A percentile compares a stretch with the other conserved stretches of the same genome.
phyloP scores from a whole-genome alignment of 1,140 invertebrate species.

The Lasaia peninsularis region DNA sequence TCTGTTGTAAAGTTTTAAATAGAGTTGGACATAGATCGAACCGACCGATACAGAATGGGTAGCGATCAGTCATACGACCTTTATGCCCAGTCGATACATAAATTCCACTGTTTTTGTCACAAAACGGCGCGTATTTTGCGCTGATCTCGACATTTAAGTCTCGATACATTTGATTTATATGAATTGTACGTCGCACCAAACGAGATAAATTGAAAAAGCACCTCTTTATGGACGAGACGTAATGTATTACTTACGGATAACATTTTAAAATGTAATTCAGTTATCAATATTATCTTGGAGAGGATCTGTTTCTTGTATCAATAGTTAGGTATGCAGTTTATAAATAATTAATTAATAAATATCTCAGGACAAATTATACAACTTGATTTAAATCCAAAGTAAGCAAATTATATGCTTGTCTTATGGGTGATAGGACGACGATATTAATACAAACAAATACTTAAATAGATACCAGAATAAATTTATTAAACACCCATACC shows the following conservation, averaged over 20 bases:
- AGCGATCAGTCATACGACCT: conserved; percentile 4
- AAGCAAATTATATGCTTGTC: too few relatives aligned
- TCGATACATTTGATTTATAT: conserved; percentile 11
- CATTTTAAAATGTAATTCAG: not conserved
- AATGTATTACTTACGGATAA: not conserved
- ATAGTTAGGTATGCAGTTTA: too few relatives aligned
- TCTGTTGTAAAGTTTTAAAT: too few relatives aligned
- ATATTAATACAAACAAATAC: too few relatives aligned
- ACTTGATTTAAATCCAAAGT: too few relatives aligned
- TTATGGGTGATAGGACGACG: too few relatives aligned
- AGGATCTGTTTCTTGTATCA: too few relatives aligned
- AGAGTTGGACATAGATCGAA: not conserved
- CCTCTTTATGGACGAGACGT: not conserved
- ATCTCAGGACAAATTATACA: too few relatives aligned
- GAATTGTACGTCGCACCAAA: conserved; percentile 5
- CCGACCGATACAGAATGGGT: not conserved
- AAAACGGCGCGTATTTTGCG: conserved; percentile 10
- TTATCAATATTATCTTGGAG: not conserved
- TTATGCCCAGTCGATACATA: conserved; percentile 10
- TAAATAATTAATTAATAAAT: too few relatives aligned
- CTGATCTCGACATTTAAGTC: conserved; percentile 10
- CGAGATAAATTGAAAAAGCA: conserved; percentile 11
- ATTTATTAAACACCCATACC: too few relatives aligned
- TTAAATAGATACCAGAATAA: too few relatives aligned
- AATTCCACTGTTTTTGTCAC: conserved; percentile 5